Conservation (phyloP, 2,888 invertebrate genomes). For the Choreutis nemorana region DNA sequence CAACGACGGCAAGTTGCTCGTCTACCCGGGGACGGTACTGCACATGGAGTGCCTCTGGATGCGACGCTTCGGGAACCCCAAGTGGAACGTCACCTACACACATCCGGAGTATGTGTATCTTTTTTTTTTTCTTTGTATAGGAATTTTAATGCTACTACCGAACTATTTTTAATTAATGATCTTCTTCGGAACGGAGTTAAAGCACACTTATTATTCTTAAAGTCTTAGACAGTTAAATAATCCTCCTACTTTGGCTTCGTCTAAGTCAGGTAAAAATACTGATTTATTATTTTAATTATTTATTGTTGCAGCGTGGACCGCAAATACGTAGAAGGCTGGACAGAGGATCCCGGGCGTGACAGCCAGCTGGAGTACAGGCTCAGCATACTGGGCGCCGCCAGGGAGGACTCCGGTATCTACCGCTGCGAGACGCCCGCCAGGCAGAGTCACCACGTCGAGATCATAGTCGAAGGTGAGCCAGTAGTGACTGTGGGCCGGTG, state of each 20-base stretch:
- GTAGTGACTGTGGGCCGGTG: too few species aligned
- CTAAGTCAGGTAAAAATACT: too few species aligned
- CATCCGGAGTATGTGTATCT: conserved; percentile 56
- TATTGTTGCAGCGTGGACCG: conserved; percentile 27
- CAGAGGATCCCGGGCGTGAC: conserved; percentile 80
- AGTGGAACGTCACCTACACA: conserved; percentile 79
- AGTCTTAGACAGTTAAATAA: too few species aligned
- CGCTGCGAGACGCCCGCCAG: conserved; percentile 87
- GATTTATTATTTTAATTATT: too few species aligned
- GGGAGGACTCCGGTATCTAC: conserved; percentile 84
- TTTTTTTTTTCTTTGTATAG: neutral
- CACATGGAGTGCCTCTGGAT: conserved; percentile 93
- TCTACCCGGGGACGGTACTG: conserved; percentile 84
- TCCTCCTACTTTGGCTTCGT: too few species aligned
- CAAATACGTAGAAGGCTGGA: conserved; percentile 78
- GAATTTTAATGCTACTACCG: too few species aligned
- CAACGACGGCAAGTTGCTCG: conserved; percentile 83
- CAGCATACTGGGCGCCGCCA: conserved; percentile 80
- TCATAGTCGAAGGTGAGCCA: conserved; percentile 77
- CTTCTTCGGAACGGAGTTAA: too few species aligned
- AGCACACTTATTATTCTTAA: too few species aligned
- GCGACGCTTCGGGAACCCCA: conserved; percentile 83
- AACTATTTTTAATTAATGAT: too few species aligned
- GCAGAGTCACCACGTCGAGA: conserved; percentile 81
- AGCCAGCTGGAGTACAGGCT: conserved; percentile 81